Base-by-base conservation (phyloP, 2,113 vertebrate genomes). In the Phasianus colchicus region DNA sequence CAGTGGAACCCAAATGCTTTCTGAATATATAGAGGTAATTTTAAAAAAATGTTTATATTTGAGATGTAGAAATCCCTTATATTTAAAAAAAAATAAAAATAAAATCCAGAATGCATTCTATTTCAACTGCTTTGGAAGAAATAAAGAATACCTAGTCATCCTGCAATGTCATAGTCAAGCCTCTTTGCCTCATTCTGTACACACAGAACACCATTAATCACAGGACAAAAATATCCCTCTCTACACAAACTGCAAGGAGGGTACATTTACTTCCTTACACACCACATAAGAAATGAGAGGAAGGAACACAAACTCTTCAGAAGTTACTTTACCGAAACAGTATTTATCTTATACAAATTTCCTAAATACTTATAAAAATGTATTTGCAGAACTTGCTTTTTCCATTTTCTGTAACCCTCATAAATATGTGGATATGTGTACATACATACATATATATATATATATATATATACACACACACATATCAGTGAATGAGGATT, bases 361-460 rank as follows among this genome's bases (percentile, higher is more conserved):
- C 52, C 15, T n/a, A 90, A 55, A 67, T 50, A 42, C 8, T 29
- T 60, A 63, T 13, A 43, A 11, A 43, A 77, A 71, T 40, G 3
- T 29, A 6, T 13, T 30, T n/a, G 3, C 55, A 82, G 75, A 36
- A 60, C 20, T 86, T 67, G 16, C 6, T 54, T 92, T 71, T 40
- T 54, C 17, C 38, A 15, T 21, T 25, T 83, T 61, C 76, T 45
- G 36, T 66, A 63, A 19, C 6, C 27, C 17, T 3, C 17, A 11
- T 22, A 43, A 16, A 27, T 17, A 55, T 3, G 8, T 40, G 47
- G 9, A 21, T 21, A 47, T 47, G 45, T 47, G 20, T 6, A 43
- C 3, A 12, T 2, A 22, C 2, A 34, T 3, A 29, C 8, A 38
- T 8, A 17, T 1, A 38, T 36, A 38, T 6, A 17, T 1, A 24